Evolutionary conservation across 1,140 invertebrate genomes (phyloP).

Genomic region (Pentalonia nigronervosa): DNA sequence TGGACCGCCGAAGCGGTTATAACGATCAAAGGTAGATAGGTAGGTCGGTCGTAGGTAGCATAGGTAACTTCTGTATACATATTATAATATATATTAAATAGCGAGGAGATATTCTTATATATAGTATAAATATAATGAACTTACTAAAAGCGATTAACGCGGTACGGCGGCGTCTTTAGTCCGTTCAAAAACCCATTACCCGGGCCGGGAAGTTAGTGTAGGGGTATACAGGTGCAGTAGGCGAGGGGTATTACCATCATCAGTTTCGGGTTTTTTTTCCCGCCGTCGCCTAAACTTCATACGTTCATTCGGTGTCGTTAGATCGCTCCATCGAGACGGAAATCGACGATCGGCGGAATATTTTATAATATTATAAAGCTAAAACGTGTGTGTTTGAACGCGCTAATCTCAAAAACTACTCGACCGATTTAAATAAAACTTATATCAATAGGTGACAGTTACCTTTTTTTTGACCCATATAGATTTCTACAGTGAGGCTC

Average conservation of each 20-base stretch:
- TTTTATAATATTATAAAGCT: no score
- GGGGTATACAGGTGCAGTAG: background rate
- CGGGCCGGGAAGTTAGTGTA: background rate
- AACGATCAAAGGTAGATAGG: background rate
- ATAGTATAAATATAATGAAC: background rate
- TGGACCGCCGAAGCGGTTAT: background rate
- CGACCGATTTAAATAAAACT: background rate
- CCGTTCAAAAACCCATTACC: background rate
- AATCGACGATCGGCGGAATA: background rate
- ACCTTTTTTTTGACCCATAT: no score
- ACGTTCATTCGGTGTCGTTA: background rate
- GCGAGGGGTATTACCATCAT: background rate
- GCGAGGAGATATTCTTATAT: no score
- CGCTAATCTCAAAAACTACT: background rate
- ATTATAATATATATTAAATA: no score
- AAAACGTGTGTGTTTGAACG: background rate
- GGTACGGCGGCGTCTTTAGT: background rate
- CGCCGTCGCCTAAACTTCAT: background rate
- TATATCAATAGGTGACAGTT: no score
- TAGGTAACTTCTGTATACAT: background rate
- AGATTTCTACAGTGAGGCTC: no score
- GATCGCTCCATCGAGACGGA: background rate
- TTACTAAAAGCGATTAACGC: slow-evolving; percentile 10
- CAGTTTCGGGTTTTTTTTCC: background rate
- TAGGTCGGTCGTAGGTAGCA: background rate